phyloP scores from a whole-genome alignment of 1,140 invertebrate species.

The Limonius californicus region DNA sequence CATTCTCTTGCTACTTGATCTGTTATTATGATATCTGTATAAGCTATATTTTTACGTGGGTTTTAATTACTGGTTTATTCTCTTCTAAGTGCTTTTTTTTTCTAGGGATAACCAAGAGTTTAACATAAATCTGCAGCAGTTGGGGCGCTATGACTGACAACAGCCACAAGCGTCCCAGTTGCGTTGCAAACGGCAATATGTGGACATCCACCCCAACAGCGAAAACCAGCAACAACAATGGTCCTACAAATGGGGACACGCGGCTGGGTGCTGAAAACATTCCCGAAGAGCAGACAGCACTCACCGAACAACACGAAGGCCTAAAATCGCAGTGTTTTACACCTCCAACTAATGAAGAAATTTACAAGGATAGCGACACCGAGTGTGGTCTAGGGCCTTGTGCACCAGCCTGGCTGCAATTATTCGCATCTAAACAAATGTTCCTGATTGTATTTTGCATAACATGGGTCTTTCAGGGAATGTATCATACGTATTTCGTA shows the following conservation, averaged over 20 bases:
- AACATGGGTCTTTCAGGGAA: slow-evolving; percentile 86
- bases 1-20: no score
- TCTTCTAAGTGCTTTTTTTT: no score
- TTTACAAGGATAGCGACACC: slow-evolving; percentile 49
- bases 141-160: background rate
- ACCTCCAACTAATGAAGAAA: slow-evolving; percentile 21
- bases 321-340: slow-evolving; percentile 29
- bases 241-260: slow-evolving; percentile 30
- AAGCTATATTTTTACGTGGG: no score
- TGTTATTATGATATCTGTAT: no score
- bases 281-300: slow-evolving; percentile 35
- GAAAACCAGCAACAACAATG: slow-evolving; percentile 31
- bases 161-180: slow-evolving; percentile 1
- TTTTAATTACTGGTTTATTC: no score
- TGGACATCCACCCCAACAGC: slow-evolving; percentile 22
- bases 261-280: slow-evolving; percentile 24
- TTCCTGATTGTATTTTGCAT: slow-evolving; percentile 86
- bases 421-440: slow-evolving; percentile 81
- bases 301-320: slow-evolving; percentile 26
- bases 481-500: slow-evolving; percentile 95
- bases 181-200: slow-evolving; percentile 21
- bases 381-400: slow-evolving; percentile 68
- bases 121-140: background rate
- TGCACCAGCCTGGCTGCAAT: slow-evolving; percentile 66
- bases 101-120: background rate